Conservation (phyloP, 2,113 vertebrate species). For the Lanius ludovicianus region DNA sequence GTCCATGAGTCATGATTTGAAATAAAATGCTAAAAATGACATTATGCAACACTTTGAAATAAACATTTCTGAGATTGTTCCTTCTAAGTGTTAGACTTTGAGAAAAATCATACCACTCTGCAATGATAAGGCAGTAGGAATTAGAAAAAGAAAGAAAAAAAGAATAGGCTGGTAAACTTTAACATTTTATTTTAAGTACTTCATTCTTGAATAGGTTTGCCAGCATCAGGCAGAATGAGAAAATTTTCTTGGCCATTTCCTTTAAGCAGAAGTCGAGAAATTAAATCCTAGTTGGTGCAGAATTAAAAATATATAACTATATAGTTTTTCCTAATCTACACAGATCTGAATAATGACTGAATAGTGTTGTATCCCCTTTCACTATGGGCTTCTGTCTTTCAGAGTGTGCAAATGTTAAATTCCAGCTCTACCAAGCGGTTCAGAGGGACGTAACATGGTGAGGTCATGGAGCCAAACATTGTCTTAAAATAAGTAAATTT, state of each 20-base stretch:
- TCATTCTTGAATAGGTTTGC: background rate
- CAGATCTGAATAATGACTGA: background rate
- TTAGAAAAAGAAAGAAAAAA: background rate
- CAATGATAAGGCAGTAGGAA: background rate
- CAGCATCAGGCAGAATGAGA: background rate
- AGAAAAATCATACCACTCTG: background rate
- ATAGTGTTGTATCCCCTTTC: background rate
- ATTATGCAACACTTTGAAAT: conserved; percentile 33
- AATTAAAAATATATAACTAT: background rate
- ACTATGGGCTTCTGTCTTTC: background rate
- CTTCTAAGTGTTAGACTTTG: conserved; percentile 4
- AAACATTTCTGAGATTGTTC: conserved; percentile 15
- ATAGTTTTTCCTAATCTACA: background rate
- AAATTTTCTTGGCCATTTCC: background rate
- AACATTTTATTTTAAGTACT: background rate
- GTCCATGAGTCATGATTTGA: conserved; percentile 53
- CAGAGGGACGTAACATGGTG: rapidly evolving
- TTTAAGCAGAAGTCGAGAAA: background rate
- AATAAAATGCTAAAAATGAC: conserved; percentile 52
- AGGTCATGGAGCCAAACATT: background rate
- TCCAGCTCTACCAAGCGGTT: background rate
- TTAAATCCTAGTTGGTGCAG: background rate
- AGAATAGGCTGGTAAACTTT: background rate
- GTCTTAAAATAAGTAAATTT: background rate
- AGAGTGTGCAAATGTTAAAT: background rate